Evolutionary conservation across 2,888 invertebrate genomes (phyloP).

Genomic region (Acronicta leporina): DNA sequence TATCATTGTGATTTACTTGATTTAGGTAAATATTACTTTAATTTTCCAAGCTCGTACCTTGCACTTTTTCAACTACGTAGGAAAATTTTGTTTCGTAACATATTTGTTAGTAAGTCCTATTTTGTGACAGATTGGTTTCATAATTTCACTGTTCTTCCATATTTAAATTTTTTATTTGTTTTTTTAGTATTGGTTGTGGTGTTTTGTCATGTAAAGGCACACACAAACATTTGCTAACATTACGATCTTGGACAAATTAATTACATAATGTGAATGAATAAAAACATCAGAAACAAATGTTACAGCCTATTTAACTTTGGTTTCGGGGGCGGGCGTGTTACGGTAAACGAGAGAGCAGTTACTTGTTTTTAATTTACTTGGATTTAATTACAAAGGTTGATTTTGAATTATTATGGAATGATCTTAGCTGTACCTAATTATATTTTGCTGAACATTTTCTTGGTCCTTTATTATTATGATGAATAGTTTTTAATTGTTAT

Average conservation of each 20-base stretch:
- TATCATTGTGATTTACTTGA: constrained; percentile 12
- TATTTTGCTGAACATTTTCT: constrained; percentile 31
- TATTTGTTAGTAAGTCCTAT: constrained; percentile 35
- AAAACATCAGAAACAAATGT: constrained; percentile 50
- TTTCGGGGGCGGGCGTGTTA: constrained; percentile 73
- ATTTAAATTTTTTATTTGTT: constrained; percentile 19
- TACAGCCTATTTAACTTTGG: constrained; percentile 57
- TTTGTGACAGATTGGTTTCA: constrained; percentile 46
- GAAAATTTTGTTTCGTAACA: constrained; percentile 39
- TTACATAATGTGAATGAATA: constrained; percentile 18
- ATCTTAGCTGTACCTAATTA: constrained; percentile 31
- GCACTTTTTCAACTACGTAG: constrained; percentile 38
- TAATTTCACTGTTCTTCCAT: constrained; percentile 15
- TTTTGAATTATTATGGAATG: constrained; percentile 16
- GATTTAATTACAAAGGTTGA: constrained; percentile 16
- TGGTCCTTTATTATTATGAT: constrained; percentile 13
- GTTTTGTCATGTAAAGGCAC: constrained; percentile 20
- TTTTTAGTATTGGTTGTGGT: constrained; percentile 33
- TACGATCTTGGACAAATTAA: constrained; percentile 52
- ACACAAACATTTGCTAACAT: constrained; percentile 38
- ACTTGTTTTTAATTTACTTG: constrained; percentile 37
- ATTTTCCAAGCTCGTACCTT: constrained; percentile 49
- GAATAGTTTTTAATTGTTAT: constrained; percentile 6
- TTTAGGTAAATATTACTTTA: constrained; percentile 23
- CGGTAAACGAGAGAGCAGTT: constrained; percentile 54